phyloP scores from a whole-genome alignment of 2,797 vertebrate species.

The Phrynocephalus vlangalii region DNA sequence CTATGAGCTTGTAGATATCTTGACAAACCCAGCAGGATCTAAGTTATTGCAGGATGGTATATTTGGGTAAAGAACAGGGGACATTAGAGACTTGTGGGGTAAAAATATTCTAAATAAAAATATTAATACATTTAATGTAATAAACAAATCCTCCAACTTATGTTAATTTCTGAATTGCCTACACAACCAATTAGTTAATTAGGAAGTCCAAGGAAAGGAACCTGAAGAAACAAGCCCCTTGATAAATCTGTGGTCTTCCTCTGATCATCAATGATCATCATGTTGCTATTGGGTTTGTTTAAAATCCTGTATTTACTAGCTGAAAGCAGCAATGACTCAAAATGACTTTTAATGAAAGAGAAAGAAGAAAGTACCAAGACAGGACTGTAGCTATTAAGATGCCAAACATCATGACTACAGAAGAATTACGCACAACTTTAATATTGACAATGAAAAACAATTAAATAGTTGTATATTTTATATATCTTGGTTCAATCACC shows the following conservation, averaged over 20 bases:
- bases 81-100: not conserved
- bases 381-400: no score
- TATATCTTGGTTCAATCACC: no score
- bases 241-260: not conserved
- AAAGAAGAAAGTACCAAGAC: no score
- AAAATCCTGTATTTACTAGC: not conserved
- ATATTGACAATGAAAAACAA: no score
- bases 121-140: no score
- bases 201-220: not conserved
- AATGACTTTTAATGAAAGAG: no score
- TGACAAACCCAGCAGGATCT: not conserved
- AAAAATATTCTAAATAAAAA: no score
- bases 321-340: no score
- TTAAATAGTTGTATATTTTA: no score
- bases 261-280: not conserved
- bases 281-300: not conserved
- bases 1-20: not conserved
- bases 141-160: not conserved
- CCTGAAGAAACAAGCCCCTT: not conserved
- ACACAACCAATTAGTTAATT: not conserved
- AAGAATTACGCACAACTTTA: no score
- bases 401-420: no score
- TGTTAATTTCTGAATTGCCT: slow-evolving; percentile 16
- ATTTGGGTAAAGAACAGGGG: not conserved
- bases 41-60: not conserved